Evolutionary conservation across 2,888 invertebrate species (phyloP).

Genomic region (Smittia sp.): DNA sequence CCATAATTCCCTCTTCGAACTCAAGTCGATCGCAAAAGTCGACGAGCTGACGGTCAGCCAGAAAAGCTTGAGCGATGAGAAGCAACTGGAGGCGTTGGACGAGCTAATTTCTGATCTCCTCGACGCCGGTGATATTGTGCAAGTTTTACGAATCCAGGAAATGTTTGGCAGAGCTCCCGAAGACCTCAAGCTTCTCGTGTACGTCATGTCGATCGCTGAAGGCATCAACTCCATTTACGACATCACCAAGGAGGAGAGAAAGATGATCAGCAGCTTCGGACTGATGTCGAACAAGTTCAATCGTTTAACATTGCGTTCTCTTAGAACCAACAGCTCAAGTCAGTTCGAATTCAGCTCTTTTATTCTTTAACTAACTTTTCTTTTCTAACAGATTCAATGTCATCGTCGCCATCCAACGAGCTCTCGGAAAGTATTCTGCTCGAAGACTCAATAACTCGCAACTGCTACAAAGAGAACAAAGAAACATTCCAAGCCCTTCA

Average conservation of each 20-base stretch:
- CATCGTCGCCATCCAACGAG: conserved; percentile 35
- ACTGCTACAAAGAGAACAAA: conserved; percentile 46
- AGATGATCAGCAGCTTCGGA: conserved; percentile 55
- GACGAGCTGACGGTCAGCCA: conserved; percentile 49
- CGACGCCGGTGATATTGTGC: conserved; percentile 58
- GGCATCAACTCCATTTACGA: conserved; percentile 58
- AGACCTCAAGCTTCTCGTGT: conserved; percentile 60
- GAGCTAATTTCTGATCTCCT: conserved; percentile 56
- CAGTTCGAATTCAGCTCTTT: no score
- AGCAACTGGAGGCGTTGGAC: conserved; percentile 50
- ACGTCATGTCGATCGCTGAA: conserved; percentile 62
- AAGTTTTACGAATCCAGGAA: conserved; percentile 58
- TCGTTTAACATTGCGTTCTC: conserved; percentile 48
- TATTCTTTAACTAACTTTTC: neutral
- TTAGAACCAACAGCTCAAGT: conserved; percentile 22
- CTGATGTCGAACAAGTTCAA: conserved; percentile 52
- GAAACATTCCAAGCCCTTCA: conserved; percentile 53
- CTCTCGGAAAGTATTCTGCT: conserved; percentile 15
- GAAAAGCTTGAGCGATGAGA: conserved; percentile 45
- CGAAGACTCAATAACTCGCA: conserved; percentile 31
- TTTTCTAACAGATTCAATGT: conserved; percentile 36
- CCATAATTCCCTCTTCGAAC: conserved; percentile 52
- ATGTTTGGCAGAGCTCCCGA: conserved; percentile 53
- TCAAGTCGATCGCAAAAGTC: conserved; percentile 52
- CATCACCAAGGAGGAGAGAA: conserved; percentile 63